phyloP scores from a whole-genome alignment of 2,113 vertebrate genomes.

The Dipodomys merriami region DNA sequence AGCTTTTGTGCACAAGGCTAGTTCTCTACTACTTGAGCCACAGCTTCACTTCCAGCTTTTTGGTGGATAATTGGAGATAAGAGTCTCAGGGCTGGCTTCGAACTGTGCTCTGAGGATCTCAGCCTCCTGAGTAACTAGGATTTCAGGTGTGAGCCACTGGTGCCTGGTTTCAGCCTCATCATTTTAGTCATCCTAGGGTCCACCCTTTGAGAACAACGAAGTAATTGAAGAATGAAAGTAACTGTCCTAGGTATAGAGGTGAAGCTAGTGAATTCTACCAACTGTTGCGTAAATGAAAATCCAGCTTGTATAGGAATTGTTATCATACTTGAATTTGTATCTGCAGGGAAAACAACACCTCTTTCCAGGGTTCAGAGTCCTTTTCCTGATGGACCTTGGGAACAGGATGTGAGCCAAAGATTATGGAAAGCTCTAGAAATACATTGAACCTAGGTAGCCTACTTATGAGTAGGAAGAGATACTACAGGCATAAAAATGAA shows the following conservation, averaged over 20 bases:
- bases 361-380: not conserved
- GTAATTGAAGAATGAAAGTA: not conserved
- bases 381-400: not conserved
- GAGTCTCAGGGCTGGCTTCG: too few species aligned
- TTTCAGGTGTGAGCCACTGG: too few species aligned
- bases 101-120: too few species aligned
- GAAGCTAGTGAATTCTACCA: not conserved
- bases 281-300: fast-evolving
- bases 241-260: not conserved
- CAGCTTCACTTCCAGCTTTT: too few species aligned
- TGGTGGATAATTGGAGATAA: too few species aligned
- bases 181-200: not conserved
- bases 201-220: not conserved
- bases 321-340: not conserved
- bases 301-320: not conserved
- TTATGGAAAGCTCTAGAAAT: not conserved
- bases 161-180: not conserved
- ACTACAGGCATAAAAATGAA: not conserved
- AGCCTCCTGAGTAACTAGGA: too few species aligned
- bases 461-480: not conserved
- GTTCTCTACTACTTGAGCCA: too few species aligned
- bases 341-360: too few species aligned
- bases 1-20: too few species aligned
- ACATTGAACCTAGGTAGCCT: not conserved
- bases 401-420: not conserved